Evolutionary conservation across 2,113 vertebrate genomes (phyloP).

Genomic region (Microtus ochrogaster): DNA sequence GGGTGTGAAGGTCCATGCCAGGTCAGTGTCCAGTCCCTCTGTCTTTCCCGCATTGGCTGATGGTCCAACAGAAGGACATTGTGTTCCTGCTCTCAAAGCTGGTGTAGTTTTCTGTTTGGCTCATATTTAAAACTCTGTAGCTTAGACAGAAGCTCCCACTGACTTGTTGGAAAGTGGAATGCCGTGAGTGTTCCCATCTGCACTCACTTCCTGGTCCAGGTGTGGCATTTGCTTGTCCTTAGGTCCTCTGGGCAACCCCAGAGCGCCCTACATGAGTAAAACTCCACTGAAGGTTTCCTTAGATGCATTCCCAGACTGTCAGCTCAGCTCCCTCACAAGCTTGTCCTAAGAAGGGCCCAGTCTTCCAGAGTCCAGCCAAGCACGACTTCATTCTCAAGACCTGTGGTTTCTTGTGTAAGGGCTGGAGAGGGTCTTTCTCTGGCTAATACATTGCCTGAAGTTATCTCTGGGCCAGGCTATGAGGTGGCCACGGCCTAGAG

Average conservation of each 20-base stretch:
- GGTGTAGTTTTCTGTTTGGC: fast-evolving
- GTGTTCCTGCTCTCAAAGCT: neutral
- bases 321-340: neutral
- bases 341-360: neutral
- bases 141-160: neutral
- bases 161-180: neutral
- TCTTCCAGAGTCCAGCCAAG: neutral
- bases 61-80: neutral
- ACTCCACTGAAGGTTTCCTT: neutral
- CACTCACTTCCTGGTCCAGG: neutral
- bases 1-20: neutral
- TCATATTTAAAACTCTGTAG: neutral
- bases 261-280: fast-evolving
- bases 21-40: neutral
- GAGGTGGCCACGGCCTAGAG: neutral
- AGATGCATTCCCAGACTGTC: neutral
- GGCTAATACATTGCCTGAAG: neutral
- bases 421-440: neutral
- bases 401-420: neutral
- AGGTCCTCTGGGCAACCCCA: too few species aligned
- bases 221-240: neutral
- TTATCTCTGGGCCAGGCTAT: neutral
- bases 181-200: too few species aligned
- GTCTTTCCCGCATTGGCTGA: neutral
- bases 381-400: neutral